Conservation (phyloP, 2,888 invertebrate species). For the Panzeria rudis region DNA sequence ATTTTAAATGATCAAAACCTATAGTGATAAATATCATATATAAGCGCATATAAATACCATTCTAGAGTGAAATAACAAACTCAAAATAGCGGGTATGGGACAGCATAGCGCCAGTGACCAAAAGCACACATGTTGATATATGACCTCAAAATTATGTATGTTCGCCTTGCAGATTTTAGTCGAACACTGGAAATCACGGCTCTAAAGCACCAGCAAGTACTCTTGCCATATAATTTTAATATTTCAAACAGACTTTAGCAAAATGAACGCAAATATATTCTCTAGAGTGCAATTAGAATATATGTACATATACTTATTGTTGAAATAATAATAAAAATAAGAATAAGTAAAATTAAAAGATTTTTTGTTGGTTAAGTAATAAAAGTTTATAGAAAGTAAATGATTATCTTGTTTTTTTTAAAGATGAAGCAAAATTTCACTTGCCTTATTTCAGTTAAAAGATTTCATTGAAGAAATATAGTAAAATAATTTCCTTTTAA, state of each 20-base stretch:
- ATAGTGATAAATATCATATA: too few relatives aligned
- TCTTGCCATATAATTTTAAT: slow-evolving; percentile 24
- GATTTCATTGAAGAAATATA: slow-evolving; percentile 38
- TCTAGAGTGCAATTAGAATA: slow-evolving; percentile 69
- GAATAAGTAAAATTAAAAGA: slow-evolving; percentile 49
- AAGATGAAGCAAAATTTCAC: slow-evolving; percentile 30
- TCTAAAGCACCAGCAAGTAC: not conserved
- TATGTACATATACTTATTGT: slow-evolving; percentile 42
- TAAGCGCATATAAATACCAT: too few relatives aligned
- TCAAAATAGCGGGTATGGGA: too few relatives aligned
- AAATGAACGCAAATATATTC: slow-evolving; percentile 50
- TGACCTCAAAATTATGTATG: too few relatives aligned
- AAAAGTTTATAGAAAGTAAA: slow-evolving; percentile 45
- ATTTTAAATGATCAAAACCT: too few relatives aligned
- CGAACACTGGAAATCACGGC: not conserved
- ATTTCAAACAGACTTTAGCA: slow-evolving; percentile 15
- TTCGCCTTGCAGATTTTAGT: not conserved
- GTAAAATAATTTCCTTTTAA: slow-evolving; percentile 39
- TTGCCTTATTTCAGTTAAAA: slow-evolving; percentile 23
- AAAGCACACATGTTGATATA: too few relatives aligned
- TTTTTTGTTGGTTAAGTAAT: slow-evolving; percentile 53
- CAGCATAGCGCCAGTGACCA: too few relatives aligned
- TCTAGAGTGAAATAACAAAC: too few relatives aligned
- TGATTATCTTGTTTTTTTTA: slow-evolving; percentile 64
- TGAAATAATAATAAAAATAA: slow-evolving; percentile 23